These are phyloP conservation scores for Dolichopus griseipennis DNA, from an alignment of 2,888 invertebrate species.

Conservation along the genomic window DNA sequence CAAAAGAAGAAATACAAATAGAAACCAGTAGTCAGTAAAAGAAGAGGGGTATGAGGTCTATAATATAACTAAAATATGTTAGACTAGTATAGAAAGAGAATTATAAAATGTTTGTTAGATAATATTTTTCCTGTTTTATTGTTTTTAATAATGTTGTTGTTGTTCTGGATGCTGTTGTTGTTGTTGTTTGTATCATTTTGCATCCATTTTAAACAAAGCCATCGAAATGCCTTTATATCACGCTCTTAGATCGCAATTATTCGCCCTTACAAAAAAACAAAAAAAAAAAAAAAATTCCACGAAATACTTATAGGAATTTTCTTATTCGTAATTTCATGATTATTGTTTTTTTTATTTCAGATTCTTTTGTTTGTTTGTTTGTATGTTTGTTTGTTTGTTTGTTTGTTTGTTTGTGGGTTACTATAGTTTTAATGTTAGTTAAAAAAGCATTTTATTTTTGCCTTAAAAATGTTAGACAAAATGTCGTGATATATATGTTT, in stretches of 20 bases:
- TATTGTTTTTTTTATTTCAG: background rate
- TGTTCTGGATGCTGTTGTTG: background rate
- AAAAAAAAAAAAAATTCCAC: too few species aligned
- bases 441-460: background rate
- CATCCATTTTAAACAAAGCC: background rate
- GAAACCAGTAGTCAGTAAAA: too few species aligned
- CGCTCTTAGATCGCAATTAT: constrained; percentile 1
- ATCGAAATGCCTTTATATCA: constrained; percentile 1
- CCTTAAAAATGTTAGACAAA: background rate
- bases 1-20: too few species aligned
- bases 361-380: too few species aligned
- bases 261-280: too few species aligned
- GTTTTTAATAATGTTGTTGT: too few species aligned
- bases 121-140: too few species aligned
- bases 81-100: too few species aligned
- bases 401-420: background rate
- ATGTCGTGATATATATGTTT: background rate
- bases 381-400: too few species aligned
- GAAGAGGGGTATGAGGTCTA: too few species aligned
- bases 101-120: too few species aligned
- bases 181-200: background rate
- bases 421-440: background rate
- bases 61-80: too few species aligned
- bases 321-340: background rate
- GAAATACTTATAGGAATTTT: constrained; percentile 2